Percentiles rank a stretch among this genome's conserved stretches.
Conservation (phyloP, 2,888 invertebrate genomes). For the Macroteleia sp. region DNA sequence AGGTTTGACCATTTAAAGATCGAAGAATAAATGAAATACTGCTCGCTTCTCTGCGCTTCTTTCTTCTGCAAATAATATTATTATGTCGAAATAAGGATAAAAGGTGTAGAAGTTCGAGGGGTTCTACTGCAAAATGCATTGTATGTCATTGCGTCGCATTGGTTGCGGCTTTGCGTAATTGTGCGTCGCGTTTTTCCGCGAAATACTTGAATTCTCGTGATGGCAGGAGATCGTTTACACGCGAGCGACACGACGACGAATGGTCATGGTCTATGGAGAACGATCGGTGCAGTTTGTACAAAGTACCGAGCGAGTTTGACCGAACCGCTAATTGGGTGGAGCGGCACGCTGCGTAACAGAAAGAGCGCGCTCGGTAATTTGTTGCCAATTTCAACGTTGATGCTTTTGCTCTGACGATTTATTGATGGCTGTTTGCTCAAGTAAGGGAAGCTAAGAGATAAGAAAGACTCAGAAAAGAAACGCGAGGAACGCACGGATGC, state of each 20-base stretch:
- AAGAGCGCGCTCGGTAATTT: constrained; percentile 75
- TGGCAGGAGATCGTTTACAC: constrained; percentile 56
- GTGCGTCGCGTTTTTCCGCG: constrained; percentile 56
- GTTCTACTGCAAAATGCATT: not conserved
- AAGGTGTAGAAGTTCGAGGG: not conserved
- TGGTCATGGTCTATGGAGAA: constrained; percentile 45
- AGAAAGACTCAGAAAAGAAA: constrained; percentile 20
- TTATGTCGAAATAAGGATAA: not conserved
- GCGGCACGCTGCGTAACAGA: constrained; percentile 67
- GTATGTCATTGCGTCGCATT: constrained; percentile 35
- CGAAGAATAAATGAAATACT: too few species aligned
- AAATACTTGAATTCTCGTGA: constrained; percentile 44
- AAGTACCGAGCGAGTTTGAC: constrained; percentile 67
- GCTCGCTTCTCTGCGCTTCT: too few species aligned
- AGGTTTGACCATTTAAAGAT: too few species aligned
- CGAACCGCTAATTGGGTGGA: constrained; percentile 78
- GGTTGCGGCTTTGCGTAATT: constrained; percentile 43
- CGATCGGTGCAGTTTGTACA: constrained; percentile 47
- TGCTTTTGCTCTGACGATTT: constrained; percentile 68
- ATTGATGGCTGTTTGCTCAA: constrained; percentile 51
- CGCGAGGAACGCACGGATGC: constrained; percentile 11
- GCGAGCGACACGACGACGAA: constrained; percentile 60
- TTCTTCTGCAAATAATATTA: too few species aligned
- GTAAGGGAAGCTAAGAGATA: constrained; percentile 29
- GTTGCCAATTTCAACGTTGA: constrained; percentile 79